Conservation (phyloP, 2,113 vertebrate genomes). For the western clawed frog (Xenopus tropicalis) region DNA sequence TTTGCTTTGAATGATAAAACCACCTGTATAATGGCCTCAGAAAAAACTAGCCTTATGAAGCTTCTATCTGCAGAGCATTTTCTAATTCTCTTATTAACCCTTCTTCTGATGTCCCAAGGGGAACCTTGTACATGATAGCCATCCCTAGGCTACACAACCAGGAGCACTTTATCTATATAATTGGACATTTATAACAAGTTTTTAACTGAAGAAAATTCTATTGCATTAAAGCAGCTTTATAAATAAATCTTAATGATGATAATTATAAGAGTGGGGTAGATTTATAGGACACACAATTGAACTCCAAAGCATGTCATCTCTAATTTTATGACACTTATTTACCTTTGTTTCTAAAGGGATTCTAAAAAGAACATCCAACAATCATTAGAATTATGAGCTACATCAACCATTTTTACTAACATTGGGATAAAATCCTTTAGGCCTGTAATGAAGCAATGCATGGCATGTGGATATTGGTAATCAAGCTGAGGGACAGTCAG, state of each 20-base stretch:
- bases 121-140: background rate
- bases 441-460: constrained; percentile 2
- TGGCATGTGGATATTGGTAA: constrained; percentile 24
- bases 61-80: too few species aligned
- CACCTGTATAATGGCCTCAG: too few species aligned
- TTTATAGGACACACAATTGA: too few species aligned
- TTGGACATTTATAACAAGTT: constrained; percentile 14
- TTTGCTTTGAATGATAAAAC: too few species aligned
- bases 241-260: too few species aligned
- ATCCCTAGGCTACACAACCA: constrained; percentile 6
- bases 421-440: background rate
- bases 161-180: constrained; percentile 5
- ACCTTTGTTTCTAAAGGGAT: too few species aligned
- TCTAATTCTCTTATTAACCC: constrained; percentile 56
- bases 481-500: background rate
- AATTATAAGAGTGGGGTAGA: too few species aligned
- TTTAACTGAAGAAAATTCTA: constrained; percentile 6
- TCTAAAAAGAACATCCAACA: too few species aligned
- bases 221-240: background rate
- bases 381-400: background rate
- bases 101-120: constrained; percentile 52
- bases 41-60: too few species aligned
- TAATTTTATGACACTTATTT: too few species aligned
- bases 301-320: too few species aligned
- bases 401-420: constrained; percentile 14